Evolutionary conservation across 2,888 invertebrate genomes (phyloP).

Genomic region (Diaphora mendica): DNA sequence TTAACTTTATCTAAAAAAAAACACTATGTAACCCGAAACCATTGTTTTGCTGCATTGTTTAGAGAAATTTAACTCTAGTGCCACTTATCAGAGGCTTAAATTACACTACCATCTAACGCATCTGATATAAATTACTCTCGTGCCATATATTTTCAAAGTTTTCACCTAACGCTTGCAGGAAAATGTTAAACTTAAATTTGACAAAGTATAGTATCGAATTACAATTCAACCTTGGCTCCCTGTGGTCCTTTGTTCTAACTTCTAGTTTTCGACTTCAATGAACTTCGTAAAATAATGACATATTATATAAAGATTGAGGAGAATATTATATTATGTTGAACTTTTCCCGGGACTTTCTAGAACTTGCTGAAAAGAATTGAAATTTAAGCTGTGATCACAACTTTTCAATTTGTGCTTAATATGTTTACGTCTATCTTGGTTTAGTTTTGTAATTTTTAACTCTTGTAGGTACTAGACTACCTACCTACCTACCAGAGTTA

Average conservation of each 20-base stretch:
- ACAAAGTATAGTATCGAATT: slow-evolving; percentile 9
- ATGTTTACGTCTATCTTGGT: not conserved
- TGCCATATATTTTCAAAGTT: not conserved
- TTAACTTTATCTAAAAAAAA: not conserved
- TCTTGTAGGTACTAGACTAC: too few species aligned
- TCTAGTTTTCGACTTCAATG: not conserved
- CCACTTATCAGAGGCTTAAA: not conserved
- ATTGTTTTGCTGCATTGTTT: not conserved
- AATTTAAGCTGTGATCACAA: not conserved
- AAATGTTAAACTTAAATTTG: not conserved
- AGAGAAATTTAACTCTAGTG: not conserved
- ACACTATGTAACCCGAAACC: not conserved
- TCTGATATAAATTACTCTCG: not conserved
- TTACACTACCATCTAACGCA: not conserved
- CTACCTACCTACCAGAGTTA: too few species aligned
- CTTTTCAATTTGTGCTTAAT: not conserved
- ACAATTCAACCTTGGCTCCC: not conserved
- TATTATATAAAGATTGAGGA: not conserved
- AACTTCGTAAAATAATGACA: not conserved
- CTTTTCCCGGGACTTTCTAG: not conserved
- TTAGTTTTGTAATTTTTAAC: not conserved
- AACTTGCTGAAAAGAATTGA: not conserved
- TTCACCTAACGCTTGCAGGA: not conserved
- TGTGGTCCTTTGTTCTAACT: not conserved
- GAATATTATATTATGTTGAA: not conserved